These are phyloP conservation scores for Phalacrocorax brasilianus DNA, from an alignment of 2,113 vertebrate genomes.

Conservation along the genomic window DNA sequence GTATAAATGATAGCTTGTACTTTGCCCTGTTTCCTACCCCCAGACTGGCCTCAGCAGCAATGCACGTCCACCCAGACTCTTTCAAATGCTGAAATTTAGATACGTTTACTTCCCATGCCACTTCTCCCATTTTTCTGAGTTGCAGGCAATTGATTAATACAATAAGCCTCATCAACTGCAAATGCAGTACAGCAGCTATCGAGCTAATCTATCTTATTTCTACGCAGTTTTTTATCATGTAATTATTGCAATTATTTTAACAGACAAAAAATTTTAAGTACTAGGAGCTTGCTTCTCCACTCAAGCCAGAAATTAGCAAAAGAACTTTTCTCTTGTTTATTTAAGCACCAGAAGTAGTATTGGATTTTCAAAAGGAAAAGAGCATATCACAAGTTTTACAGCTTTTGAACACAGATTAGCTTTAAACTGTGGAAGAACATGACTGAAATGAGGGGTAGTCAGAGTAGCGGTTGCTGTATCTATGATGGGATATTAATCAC, in stretches of 20 bases:
- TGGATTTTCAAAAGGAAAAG: background rate
- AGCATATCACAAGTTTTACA: background rate
- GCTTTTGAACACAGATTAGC: background rate
- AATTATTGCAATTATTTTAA: conserved; percentile 54
- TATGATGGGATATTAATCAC: background rate
- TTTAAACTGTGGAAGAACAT: background rate
- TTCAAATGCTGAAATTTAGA: background rate
- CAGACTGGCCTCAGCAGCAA: background rate
- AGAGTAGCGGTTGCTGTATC: background rate
- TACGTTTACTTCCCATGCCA: background rate
- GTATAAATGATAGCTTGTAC: background rate
- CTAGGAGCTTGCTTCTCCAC: background rate
- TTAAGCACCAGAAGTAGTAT: background rate
- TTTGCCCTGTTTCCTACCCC: background rate
- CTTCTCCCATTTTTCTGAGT: background rate
- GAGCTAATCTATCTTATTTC: conserved; percentile 60
- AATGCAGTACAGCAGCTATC: conserved; percentile 21
- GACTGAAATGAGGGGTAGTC: background rate
- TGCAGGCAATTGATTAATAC: background rate
- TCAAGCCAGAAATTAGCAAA: conserved; percentile 38
- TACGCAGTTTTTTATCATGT: conserved; percentile 33
- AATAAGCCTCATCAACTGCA: conserved; percentile 29
- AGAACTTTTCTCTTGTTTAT: conserved; percentile 23
- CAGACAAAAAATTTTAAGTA: conserved; percentile 14
- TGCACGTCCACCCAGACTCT: background rate